Base-by-base conservation (phyloP, 1,140 invertebrate species). In the Temnothorax nylanderi region DNA sequence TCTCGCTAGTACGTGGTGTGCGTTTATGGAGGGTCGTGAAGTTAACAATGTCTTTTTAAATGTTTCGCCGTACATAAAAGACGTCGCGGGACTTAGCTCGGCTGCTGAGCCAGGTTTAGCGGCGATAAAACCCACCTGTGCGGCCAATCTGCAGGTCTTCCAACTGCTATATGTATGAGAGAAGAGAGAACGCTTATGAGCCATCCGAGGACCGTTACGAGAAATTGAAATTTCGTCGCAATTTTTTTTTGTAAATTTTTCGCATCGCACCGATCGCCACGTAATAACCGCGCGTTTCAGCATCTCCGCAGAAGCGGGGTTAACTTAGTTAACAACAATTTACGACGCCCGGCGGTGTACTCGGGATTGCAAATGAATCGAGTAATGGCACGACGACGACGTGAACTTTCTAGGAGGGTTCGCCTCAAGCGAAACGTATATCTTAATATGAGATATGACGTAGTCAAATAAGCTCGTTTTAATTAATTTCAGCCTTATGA, bases 401-500 rank as follows among this genome's bases (percentile, higher is more conserved):
- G 47, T 37, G 80, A 11, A n/a, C 41, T n/a, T 74, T 84, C 21
- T 41, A 18, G 13, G 26, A 16, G n/a, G n/a, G 26, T 37, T 32
- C 21, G 37, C 13, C 26, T 26, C 26, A 26, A 26, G 37, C 21
- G 26, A 37, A 72, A n/a, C 41, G 18, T 58, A 32, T 26, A 82
- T 21, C 64, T 58, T 37, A 41, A 47, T 49, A 26, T 34, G 41
- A 72, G 54, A 49, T 74, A 16, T 56, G 51, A 58, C 26, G 69
- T 75, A 84, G 58, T 62, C 44, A 75, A 56, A n/a, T n/a, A n/a
- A 72, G 51, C 18, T 21, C 5, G 54, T 32, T 60, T 84, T 84
- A 84, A 84, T 84, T 84, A 84, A 60, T 84, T 26, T 81, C 78
- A 41, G 37, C 3, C 8, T 74, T 49, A 74, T 75, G 80, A 84